Evolutionary conservation across 1,140 invertebrate species (phyloP).

Genomic region (Listronotus oregonensis): DNA sequence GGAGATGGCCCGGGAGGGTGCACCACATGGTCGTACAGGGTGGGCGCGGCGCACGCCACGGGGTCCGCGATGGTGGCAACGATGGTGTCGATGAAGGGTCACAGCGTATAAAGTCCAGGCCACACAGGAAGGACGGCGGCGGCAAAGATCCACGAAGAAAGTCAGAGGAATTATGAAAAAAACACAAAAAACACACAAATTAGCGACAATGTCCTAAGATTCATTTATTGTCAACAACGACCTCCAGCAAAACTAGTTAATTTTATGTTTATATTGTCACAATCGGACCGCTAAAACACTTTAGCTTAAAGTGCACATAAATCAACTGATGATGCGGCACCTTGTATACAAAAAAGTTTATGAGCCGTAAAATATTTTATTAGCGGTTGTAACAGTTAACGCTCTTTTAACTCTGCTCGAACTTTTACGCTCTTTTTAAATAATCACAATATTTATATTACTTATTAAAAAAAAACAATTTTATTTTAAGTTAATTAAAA

Average conservation of each 20-base stretch:
- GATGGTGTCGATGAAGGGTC: constrained; percentile 55
- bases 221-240: constrained; percentile 28
- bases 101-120: constrained; percentile 44
- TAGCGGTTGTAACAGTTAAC: constrained; percentile 46
- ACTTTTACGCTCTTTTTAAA: constrained; percentile 18
- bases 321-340: constrained; percentile 43
- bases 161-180: constrained; percentile 45
- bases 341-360: constrained; percentile 46
- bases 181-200: constrained; percentile 39
- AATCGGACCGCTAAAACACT: constrained; percentile 22
- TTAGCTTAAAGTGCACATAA: constrained; percentile 43
- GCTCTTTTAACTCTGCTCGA: constrained; percentile 13
- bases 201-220: constrained; percentile 24
- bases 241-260: constrained; percentile 13
- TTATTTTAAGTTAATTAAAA: constrained; percentile 4
- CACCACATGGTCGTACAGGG: constrained; percentile 78
- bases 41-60: constrained; percentile 74
- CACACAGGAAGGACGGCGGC: constrained; percentile 3
- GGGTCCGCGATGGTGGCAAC: constrained; percentile 76
- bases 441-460: constrained; percentile 4
- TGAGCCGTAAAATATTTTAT: constrained; percentile 52
- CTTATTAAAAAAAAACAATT: not conserved
- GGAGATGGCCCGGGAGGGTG: constrained; percentile 74
- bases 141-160: constrained; percentile 11
- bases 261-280: constrained; percentile 4